These are phyloP conservation scores for Selenia dentaria DNA, from an alignment of 2,888 invertebrate species.

Conservation along the genomic window DNA sequence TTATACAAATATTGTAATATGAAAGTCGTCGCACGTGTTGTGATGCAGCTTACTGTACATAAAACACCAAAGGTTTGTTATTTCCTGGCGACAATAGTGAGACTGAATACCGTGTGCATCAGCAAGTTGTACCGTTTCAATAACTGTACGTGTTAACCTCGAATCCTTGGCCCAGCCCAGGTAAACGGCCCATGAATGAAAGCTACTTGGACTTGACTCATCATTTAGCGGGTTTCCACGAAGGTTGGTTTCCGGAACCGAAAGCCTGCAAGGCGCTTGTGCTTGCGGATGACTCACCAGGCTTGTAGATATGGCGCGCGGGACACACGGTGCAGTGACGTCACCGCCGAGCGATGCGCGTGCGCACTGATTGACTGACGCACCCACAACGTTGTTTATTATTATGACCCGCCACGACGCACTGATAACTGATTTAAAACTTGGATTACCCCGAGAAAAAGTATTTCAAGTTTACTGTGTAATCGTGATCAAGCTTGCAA, in stretches of 20 bases:
- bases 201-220: slow-evolving; percentile 35
- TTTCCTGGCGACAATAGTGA: no score
- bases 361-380: slow-evolving; percentile 36
- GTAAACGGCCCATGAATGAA: slow-evolving; percentile 37
- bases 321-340: slow-evolving; percentile 47
- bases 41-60: neutral
- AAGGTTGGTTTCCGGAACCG: slow-evolving; percentile 43
- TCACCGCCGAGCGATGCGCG: slow-evolving; percentile 60
- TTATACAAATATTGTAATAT: neutral
- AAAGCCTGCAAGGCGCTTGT: slow-evolving; percentile 22
- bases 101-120: no score
- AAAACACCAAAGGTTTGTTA: neutral
- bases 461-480: no score
- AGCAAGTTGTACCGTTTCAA: neutral
- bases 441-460: no score
- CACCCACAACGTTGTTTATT: neutral
- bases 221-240: slow-evolving; percentile 29
- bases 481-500: no score
- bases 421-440: neutral
- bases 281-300: slow-evolving; percentile 32
- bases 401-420: neutral
- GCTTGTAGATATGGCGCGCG: slow-evolving; percentile 14
- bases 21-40: no score
- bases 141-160: slow-evolving; percentile 17
- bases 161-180: slow-evolving; percentile 16